Percentiles rank a stretch among this genome's conserved stretches.
Conservation (phyloP, 2,888 invertebrate species). For the Lissonota sp. region DNA sequence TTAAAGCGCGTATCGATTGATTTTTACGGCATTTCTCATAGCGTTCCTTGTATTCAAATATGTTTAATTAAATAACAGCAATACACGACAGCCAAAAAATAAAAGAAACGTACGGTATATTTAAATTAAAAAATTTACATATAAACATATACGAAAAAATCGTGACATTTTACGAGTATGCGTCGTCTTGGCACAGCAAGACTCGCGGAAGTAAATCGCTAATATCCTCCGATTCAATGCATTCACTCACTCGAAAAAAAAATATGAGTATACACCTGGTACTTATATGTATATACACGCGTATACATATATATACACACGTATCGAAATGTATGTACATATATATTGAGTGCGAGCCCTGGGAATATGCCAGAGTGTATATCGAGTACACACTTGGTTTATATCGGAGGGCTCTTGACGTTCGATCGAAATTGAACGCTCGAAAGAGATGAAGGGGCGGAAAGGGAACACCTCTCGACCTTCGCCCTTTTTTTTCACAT, state of each 20-base stretch:
- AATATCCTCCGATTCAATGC: constrained; percentile 77
- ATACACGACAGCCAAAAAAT: constrained; percentile 59
- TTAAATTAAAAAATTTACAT: constrained; percentile 20
- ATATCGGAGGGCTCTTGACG: constrained; percentile 29
- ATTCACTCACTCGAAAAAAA: constrained; percentile 73
- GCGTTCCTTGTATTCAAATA: constrained; percentile 59
- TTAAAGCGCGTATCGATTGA: constrained; percentile 49
- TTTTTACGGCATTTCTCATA: constrained; percentile 64
- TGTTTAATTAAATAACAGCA: constrained; percentile 59
- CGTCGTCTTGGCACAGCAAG: constrained; percentile 49
- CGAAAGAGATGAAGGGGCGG: constrained; percentile 3
- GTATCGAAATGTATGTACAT: constrained; percentile 66
- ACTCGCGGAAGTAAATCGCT: constrained; percentile 73
- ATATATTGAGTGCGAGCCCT: background rate
- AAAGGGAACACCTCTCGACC: constrained; percentile 32
- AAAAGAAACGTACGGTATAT: constrained; percentile 41
- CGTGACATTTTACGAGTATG: constrained; percentile 31
- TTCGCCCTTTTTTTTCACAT: constrained; percentile 44
- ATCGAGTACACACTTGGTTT: constrained; percentile 30
- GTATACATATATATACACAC: constrained; percentile 74
- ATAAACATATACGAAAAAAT: constrained; percentile 29
- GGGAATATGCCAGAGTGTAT: constrained; percentile 21
- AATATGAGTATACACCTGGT: constrained; percentile 79
- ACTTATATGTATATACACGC: constrained; percentile 80
- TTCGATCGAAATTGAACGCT: constrained; percentile 30